Percentiles rank a stretch among this genome's conserved stretches.
phyloP scores from a whole-genome alignment of 1,140 invertebrate genomes.

The Aethina tumida region DNA sequence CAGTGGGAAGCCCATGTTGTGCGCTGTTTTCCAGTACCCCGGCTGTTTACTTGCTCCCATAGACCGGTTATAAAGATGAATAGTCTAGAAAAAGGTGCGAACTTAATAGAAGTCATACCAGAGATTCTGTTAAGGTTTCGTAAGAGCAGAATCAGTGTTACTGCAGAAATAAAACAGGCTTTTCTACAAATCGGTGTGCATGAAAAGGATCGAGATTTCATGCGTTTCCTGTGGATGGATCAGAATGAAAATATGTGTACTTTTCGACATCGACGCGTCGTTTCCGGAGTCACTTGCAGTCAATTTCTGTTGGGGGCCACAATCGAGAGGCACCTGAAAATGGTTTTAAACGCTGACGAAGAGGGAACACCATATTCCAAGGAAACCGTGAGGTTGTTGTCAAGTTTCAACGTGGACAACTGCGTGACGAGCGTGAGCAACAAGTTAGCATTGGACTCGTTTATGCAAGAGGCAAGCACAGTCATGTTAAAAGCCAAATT shows the following conservation, averaged over 20 bases:
- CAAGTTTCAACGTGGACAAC: slow-evolving; percentile 26
- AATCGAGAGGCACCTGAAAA: no score
- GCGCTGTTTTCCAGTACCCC: no score
- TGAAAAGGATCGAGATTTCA: slow-evolving; percentile 22
- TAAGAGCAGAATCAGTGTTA: slow-evolving; percentile 27
- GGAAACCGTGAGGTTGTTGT: no score
- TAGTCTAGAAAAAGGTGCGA: slow-evolving; percentile 31
- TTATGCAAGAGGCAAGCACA: slow-evolving; percentile 10
- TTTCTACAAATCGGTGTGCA: slow-evolving; percentile 33
- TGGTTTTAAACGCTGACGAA: no score
- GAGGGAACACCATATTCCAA: no score
- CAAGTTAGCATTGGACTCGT: slow-evolving; percentile 11
- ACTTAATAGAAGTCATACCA: slow-evolving; percentile 31
- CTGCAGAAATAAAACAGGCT: slow-evolving; percentile 36
- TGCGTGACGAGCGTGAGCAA: slow-evolving; percentile 17
- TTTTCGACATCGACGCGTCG: slow-evolving; percentile 18
- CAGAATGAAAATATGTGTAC: slow-evolving; percentile 11
- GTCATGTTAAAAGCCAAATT: slow-evolving; percentile 18
- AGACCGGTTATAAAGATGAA: no score
- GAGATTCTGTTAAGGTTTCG: slow-evolving; percentile 34
- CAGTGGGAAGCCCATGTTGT: no score
- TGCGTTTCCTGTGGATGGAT: slow-evolving; percentile 26
- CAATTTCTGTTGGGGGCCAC: slow-evolving; percentile 30
- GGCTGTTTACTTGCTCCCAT: no score
- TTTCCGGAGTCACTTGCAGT: slow-evolving; percentile 20